phyloP scores from a whole-genome alignment of 2,113 vertebrate species.

The Phalacrocorax pelagicus region DNA sequence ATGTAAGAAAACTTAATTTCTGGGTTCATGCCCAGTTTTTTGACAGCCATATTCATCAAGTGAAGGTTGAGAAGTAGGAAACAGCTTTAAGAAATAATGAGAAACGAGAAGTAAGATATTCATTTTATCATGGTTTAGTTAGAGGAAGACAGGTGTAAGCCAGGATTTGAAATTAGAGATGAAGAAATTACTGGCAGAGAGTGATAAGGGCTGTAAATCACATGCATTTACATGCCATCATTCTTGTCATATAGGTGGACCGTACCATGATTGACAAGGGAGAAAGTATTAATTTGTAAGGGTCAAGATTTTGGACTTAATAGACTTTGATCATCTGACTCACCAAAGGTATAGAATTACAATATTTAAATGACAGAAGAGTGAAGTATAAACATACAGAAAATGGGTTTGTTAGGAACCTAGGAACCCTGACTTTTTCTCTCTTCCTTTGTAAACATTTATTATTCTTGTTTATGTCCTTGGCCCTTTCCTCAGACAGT shows the following conservation, averaged over 20 bases:
- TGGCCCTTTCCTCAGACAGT: not conserved
- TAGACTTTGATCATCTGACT: not conserved
- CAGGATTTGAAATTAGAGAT: slow-evolving; percentile 63
- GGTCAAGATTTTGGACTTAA: slow-evolving; percentile 6
- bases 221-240: slow-evolving; percentile 16
- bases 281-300: slow-evolving; percentile 28
- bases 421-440: not conserved
- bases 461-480: not conserved
- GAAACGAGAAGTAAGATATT: slow-evolving; percentile 55
- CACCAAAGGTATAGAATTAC: not conserved
- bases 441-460: not conserved
- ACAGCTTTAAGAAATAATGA: slow-evolving; percentile 67
- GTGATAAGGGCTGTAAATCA: slow-evolving; percentile 54
- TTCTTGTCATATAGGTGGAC: not conserved
- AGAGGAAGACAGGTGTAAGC: slow-evolving; percentile 17
- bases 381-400: not conserved
- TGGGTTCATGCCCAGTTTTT: slow-evolving; percentile 38
- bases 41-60: slow-evolving; percentile 67
- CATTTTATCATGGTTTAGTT: slow-evolving; percentile 67
- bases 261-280: slow-evolving; percentile 42
- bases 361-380: not conserved
- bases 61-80: slow-evolving; percentile 57
- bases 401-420: not conserved
- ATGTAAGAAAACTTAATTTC: not conserved
- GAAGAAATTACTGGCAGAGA: slow-evolving; percentile 62